Evolutionary conservation across 2,888 invertebrate species (phyloP).

Genomic region (Diachrysia chrysitis): DNA sequence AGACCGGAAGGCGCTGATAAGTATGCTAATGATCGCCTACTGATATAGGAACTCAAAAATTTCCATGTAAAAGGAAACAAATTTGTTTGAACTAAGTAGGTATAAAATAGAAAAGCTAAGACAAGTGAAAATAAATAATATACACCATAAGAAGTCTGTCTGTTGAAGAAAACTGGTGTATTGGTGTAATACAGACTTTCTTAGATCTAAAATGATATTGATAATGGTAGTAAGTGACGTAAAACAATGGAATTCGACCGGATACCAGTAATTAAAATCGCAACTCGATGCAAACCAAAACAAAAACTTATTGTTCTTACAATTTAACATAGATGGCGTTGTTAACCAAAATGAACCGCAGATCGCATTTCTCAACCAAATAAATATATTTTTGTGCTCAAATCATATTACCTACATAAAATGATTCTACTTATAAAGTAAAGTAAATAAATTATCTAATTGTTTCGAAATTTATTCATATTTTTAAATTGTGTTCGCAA

Average conservation of each 20-base stretch:
- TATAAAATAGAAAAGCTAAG: not conserved
- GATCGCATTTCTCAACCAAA: not conserved
- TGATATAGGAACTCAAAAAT: conserved; percentile 11
- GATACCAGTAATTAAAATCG: conserved; percentile 34
- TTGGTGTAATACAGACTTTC: too few relatives aligned
- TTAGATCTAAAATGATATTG: too few relatives aligned
- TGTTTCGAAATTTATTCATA: too few relatives aligned
- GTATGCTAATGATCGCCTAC: conserved; percentile 54
- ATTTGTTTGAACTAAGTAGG: not conserved
- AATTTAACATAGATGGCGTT: conserved; percentile 58
- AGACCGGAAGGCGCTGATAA: conserved; percentile 53
- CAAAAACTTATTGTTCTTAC: conserved; percentile 28
- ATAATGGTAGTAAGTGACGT: too few relatives aligned
- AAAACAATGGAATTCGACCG: conserved; percentile 37
- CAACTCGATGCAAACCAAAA: conserved; percentile 5
- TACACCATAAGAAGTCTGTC: too few relatives aligned
- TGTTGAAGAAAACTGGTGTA: too few relatives aligned
- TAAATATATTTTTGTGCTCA: not conserved
- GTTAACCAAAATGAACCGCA: not conserved
- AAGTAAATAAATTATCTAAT: too few relatives aligned
- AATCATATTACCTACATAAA: too few relatives aligned
- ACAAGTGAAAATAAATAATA: not conserved
- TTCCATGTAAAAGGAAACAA: not conserved
- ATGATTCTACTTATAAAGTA: too few relatives aligned
- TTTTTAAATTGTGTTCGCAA: too few relatives aligned